A percentile compares a stretch with the other conserved stretches of the same genome.
Conservation (phyloP, 2,797 vertebrate genomes). For the Todus mexicanus region DNA sequence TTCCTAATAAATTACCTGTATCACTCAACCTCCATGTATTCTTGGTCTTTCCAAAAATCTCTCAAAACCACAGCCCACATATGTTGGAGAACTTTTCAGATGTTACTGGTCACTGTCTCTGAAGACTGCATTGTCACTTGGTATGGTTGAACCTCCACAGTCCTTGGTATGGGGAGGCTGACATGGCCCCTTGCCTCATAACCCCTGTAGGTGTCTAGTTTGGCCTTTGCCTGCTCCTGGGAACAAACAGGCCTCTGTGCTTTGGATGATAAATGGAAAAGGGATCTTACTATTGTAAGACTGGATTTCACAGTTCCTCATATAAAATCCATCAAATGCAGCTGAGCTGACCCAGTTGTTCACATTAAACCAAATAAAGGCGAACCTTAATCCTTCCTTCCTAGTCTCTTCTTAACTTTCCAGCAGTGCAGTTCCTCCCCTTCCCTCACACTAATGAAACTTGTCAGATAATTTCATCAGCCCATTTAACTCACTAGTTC, state of each 20-base stretch:
- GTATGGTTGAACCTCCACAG: background rate
- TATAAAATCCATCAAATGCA: background rate
- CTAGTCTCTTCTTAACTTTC: background rate
- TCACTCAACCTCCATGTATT: background rate
- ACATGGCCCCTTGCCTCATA: background rate
- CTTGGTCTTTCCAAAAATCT: background rate
- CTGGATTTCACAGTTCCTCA: background rate
- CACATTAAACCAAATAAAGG: background rate
- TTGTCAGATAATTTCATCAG: constrained; percentile 35
- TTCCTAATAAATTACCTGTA: background rate
- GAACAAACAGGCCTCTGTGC: background rate
- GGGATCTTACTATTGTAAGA: background rate
- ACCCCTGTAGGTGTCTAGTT: background rate
- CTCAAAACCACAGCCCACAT: background rate
- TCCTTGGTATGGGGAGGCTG: accelerated
- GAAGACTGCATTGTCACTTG: background rate
- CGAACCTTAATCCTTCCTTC: background rate
- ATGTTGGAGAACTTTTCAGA: background rate
- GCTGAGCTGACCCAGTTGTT: background rate
- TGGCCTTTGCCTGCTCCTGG: background rate
- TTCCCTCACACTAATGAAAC: constrained; percentile 18
- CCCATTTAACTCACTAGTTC: constrained; percentile 1
- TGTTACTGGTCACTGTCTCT: background rate
- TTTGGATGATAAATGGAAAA: background rate
- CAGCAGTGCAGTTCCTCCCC: background rate